Evolutionary conservation across 2,113 vertebrate species (phyloP).

Genomic region (Myiozetetes cayanensis): DNA sequence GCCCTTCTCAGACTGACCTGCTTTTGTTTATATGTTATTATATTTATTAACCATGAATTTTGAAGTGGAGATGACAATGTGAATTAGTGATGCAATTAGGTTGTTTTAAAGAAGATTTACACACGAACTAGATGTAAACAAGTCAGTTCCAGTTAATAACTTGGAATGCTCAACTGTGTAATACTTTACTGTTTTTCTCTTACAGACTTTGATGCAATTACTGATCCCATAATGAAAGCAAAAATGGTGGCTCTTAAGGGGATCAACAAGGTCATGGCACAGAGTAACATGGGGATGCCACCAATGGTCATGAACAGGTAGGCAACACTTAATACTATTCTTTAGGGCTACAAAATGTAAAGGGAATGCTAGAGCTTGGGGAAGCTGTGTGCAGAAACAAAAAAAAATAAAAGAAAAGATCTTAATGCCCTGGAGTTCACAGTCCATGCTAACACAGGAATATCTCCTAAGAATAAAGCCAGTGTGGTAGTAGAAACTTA

Average conservation of each 20-base stretch:
- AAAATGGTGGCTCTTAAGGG: constrained; percentile 98
- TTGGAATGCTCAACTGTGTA: background rate
- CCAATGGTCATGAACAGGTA: constrained; percentile 93
- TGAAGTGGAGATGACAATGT: background rate
- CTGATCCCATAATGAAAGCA: constrained; percentile 98
- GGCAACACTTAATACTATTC: background rate
- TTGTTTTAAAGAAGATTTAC: background rate
- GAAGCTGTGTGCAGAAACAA: background rate
- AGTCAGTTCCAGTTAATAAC: background rate
- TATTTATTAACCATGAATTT: background rate
- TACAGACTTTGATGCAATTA: constrained; percentile 91
- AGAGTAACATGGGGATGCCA: constrained; percentile 87
- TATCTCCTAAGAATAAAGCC: background rate
- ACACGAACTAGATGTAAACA: background rate
- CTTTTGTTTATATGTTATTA: background rate
- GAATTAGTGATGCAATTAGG: background rate
- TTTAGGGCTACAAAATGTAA: background rate
- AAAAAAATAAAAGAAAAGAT: background rate
- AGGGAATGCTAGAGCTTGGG: background rate
- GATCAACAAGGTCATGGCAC: constrained; percentile 98
- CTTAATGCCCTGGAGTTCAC: fast-evolving
- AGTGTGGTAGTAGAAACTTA: background rate
- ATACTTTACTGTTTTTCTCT: constrained; percentile 15
- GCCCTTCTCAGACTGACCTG: background rate
- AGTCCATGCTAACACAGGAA: background rate